Evolutionary conservation across 1,140 invertebrate genomes (phyloP).

Genomic region (Achatina immaculata): DNA sequence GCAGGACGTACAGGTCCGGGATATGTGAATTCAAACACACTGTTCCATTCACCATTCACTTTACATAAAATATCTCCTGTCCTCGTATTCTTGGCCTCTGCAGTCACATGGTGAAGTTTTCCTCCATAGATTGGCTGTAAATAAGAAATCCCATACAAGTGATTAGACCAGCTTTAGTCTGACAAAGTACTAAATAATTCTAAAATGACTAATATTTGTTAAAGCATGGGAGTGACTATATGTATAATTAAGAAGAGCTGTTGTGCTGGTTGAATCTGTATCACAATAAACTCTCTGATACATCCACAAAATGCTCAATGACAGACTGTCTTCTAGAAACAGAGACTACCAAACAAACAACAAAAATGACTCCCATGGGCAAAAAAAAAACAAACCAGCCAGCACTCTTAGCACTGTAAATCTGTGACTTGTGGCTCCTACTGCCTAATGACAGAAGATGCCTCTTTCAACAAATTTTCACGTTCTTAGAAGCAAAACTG

Average conservation of each 20-base stretch:
- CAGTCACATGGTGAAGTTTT: slow-evolving; percentile 89
- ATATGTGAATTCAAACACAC: slow-evolving; percentile 69
- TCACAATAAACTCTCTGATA: too few relatives aligned
- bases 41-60: slow-evolving; percentile 71
- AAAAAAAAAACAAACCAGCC: too few relatives aligned
- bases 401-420: too few relatives aligned
- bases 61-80: slow-evolving; percentile 67
- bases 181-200: not conserved
- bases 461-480: too few relatives aligned
- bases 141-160: slow-evolving; percentile 39
- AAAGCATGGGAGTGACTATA: not conserved
- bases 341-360: too few relatives aligned
- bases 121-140: slow-evolving; percentile 92
- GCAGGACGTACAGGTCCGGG: slow-evolving; percentile 22
- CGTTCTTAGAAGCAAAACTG: too few relatives aligned
- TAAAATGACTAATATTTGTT: not conserved
- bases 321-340: too few relatives aligned
- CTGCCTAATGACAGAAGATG: too few relatives aligned
- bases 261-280: too few relatives aligned
- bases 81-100: slow-evolving; percentile 79
- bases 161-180: not conserved
- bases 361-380: too few relatives aligned
- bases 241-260: not conserved
- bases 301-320: too few relatives aligned
- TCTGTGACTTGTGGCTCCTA: too few relatives aligned